phyloP scores from a whole-genome alignment of 2,113 vertebrate genomes.

The Chionis minor region DNA sequence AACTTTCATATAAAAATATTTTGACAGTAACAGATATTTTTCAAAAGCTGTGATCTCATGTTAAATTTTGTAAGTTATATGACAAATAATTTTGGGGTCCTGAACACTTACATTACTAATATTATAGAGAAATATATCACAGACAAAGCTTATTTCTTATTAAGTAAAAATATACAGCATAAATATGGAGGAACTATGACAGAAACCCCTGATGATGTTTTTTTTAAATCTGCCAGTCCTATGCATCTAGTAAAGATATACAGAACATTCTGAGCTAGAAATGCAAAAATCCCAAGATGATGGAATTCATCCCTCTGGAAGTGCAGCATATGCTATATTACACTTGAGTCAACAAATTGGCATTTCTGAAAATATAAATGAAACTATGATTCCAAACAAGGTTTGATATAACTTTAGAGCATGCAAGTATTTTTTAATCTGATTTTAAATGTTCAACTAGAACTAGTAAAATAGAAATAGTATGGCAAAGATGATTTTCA shows the following conservation, averaged over 20 bases:
- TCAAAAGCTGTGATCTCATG: neutral
- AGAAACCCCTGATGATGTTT: neutral
- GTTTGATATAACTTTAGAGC: neutral
- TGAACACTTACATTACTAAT: neutral
- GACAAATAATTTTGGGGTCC: neutral
- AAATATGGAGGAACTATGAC: neutral
- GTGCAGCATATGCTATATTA: constrained; percentile 11
- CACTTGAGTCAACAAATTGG: constrained; percentile 25
- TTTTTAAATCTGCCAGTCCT: neutral
- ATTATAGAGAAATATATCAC: neutral
- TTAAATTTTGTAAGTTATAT: neutral
- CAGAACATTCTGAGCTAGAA: neutral
- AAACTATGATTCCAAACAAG: neutral
- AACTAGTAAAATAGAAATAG: neutral
- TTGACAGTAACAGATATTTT: neutral
- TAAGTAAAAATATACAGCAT: neutral
- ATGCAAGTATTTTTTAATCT: neutral
- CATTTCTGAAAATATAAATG: constrained; percentile 19
- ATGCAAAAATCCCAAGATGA: neutral
- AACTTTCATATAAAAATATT: neutral
- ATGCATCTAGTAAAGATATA: neutral
- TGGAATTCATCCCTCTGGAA: constrained; percentile 1
- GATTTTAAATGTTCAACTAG: neutral
- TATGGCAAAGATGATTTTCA: no score
- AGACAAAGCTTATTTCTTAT: neutral